These are phyloP conservation scores for Tiliacea citrago DNA, from an alignment of 2,888 invertebrate genomes.

Conservation along the genomic window DNA sequence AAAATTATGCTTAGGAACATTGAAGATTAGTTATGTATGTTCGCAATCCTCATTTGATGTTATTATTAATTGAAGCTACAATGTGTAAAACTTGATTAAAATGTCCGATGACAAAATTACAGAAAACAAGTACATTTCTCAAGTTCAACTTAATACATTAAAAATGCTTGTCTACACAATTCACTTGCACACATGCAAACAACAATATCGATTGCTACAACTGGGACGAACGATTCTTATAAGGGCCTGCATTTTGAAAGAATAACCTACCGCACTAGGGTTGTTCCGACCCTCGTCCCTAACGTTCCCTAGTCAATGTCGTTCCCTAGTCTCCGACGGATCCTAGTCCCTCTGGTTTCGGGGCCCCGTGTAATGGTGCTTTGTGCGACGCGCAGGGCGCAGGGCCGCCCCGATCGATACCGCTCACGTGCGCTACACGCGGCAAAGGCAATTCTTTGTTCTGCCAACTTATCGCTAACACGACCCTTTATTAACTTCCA, in stretches of 20 bases:
- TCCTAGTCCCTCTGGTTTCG: constrained; percentile 42
- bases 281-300: constrained; percentile 43
- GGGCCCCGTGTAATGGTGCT: constrained; percentile 66
- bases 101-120: background rate
- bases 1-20: constrained; percentile 15
- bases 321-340: background rate
- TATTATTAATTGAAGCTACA: constrained; percentile 20
- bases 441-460: constrained; percentile 73
- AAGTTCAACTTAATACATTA: constrained; percentile 6
- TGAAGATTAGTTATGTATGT: constrained; percentile 39
- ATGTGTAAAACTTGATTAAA: constrained; percentile 21
- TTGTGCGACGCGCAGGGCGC: constrained; percentile 73
- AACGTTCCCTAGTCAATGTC: constrained; percentile 20
- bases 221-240: constrained; percentile 18
- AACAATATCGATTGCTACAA: constrained; percentile 34
- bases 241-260: constrained; percentile 40
- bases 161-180: constrained; percentile 13
- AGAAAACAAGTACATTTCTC: background rate
- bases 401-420: constrained; percentile 73
- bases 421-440: constrained; percentile 73
- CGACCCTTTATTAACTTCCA: constrained; percentile 72
- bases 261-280: constrained; percentile 60
- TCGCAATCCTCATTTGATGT: constrained; percentile 17
- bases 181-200: constrained; percentile 19
- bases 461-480: constrained; percentile 70